Conservation (phyloP, 1,140 invertebrate species). For the Temnothorax longispinosus region DNA sequence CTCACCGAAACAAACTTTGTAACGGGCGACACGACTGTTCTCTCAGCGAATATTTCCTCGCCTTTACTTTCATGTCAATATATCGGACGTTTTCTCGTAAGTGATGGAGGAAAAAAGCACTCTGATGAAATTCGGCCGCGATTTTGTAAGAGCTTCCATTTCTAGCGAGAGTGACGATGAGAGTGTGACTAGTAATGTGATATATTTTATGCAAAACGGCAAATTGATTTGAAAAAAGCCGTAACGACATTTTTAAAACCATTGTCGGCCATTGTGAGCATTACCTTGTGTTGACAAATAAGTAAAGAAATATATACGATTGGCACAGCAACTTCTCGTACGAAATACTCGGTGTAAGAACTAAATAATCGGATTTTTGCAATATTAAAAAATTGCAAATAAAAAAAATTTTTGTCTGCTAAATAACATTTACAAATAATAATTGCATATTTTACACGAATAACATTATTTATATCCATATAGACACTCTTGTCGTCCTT, state of each 20-base stretch:
- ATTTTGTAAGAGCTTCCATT: constrained; percentile 70
- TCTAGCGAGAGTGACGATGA: background rate
- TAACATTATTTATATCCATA: background rate
- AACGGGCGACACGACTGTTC: constrained; percentile 21
- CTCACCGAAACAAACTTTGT: constrained; percentile 9
- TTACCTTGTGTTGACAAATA: background rate
- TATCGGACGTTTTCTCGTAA: constrained; percentile 52
- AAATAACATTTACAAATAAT: constrained; percentile 13
- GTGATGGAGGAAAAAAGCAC: constrained; percentile 47
- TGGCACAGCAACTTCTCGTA: background rate
- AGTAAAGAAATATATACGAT: background rate
- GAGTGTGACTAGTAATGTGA: constrained; percentile 13
- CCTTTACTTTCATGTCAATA: constrained; percentile 29
- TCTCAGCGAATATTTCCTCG: constrained; percentile 34
- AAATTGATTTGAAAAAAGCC: constrained; percentile 30
- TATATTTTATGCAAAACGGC: constrained; percentile 50
- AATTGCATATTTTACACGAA: background rate
- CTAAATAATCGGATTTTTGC: background rate
- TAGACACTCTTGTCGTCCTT: background rate
- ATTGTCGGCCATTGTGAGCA: background rate
- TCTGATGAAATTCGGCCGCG: constrained; percentile 65
- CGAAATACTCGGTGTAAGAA: background rate
- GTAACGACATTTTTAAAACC: constrained; percentile 6
- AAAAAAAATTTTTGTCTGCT: background rate
- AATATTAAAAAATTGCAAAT: background rate